phyloP scores from a whole-genome alignment of 2,797 vertebrate species.

The Enteromius afrohamiltoni region DNA sequence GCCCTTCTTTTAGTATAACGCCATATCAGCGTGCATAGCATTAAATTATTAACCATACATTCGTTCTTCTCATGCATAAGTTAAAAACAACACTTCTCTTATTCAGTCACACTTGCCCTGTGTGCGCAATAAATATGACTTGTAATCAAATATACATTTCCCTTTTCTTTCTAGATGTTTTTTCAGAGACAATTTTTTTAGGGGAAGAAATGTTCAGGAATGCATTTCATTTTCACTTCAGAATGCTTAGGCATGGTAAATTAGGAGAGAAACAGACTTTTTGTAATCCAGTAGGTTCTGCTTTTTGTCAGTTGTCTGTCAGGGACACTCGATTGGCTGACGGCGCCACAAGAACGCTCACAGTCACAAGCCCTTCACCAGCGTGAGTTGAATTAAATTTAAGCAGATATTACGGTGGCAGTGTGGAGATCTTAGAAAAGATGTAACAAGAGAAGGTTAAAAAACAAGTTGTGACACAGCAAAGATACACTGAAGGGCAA shows the following conservation, averaged over 20 bases:
- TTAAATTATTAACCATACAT: conserved; percentile 9
- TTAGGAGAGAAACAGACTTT: conserved; percentile 8
- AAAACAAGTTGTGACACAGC: conserved; percentile 12
- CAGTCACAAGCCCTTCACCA: neutral
- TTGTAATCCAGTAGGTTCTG: conserved; percentile 32
- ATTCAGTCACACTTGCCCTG: neutral
- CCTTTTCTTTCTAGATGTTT: neutral
- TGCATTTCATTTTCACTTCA: conserved; percentile 6
- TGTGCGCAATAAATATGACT: neutral
- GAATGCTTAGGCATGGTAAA: conserved; percentile 20
- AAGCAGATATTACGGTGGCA: neutral
- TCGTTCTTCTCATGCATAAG: conserved; percentile 8
- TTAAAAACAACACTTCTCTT: conserved; percentile 10
- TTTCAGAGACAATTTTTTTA: neutral
- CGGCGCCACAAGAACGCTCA: neutral
- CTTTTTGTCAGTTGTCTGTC: conserved; percentile 17
- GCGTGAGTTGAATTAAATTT: conserved; percentile 9
- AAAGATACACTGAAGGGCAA: conserved; percentile 14
- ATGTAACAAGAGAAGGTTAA: conserved; percentile 33
- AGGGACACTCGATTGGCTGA: neutral
- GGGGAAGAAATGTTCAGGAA: neutral
- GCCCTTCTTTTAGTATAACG: neutral
- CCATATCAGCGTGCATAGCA: neutral
- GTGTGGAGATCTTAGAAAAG: neutral
- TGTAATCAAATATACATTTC: neutral